Evolutionary conservation across 2,797 vertebrate genomes (phyloP).

Genomic region (Sternarchorhynchus goeldii): DNA sequence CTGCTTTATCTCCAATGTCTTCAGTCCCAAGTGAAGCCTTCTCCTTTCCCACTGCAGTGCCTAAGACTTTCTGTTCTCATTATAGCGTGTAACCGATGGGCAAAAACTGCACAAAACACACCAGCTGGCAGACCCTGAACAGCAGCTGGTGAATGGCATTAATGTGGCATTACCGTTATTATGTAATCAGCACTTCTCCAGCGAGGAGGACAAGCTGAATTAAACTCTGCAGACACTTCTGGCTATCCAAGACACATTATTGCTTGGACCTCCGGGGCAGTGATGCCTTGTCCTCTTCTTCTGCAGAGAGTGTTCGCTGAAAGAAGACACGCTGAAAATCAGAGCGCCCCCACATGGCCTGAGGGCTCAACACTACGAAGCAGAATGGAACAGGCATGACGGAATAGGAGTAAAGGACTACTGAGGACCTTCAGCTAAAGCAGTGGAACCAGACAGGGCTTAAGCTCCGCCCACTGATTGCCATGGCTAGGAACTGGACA

Average conservation of each 20-base stretch:
- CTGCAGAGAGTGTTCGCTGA: slow-evolving; percentile 19
- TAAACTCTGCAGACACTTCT: slow-evolving; percentile 45
- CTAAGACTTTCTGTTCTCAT: neutral
- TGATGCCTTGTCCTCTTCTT: slow-evolving; percentile 1
- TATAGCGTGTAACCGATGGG: slow-evolving; percentile 18
- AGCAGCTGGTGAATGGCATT: slow-evolving; percentile 45
- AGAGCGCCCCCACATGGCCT: slow-evolving; percentile 22
- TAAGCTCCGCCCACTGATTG: neutral
- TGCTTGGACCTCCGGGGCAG: slow-evolving; percentile 34
- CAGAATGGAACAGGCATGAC: slow-evolving; percentile 25
- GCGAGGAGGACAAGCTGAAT: neutral
- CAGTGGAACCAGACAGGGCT: slow-evolving; percentile 20
- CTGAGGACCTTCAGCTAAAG: slow-evolving; percentile 34
- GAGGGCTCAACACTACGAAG: slow-evolving; percentile 39
- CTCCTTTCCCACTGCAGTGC: neutral
- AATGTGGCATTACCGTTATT: slow-evolving; percentile 38
- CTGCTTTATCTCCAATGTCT: neutral
- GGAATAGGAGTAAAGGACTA: slow-evolving; percentile 22
- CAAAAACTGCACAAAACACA: slow-evolving; percentile 25
- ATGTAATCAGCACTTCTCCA: slow-evolving; percentile 37
- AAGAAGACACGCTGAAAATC: slow-evolving; percentile 44
- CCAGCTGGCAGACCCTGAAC: slow-evolving; percentile 39
- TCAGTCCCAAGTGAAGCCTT: neutral
- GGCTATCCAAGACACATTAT: slow-evolving; percentile 4
- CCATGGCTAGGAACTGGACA: neutral